These are phyloP conservation scores for Pantelozetes paolii DNA, from an alignment of 2,888 invertebrate genomes.

Conservation along the genomic window DNA sequence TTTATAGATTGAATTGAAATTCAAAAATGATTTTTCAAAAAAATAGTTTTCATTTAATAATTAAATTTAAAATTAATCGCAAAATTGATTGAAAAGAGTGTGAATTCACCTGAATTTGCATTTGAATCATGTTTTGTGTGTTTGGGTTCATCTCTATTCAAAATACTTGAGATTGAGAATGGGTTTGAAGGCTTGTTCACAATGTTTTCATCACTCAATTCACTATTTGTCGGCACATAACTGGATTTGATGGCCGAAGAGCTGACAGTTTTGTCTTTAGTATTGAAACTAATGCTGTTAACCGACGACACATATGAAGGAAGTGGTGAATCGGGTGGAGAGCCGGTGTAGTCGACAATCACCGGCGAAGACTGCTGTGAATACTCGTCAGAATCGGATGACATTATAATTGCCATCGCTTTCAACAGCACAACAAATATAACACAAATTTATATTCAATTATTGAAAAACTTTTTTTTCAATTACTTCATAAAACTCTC, in stretches of 20 bases:
- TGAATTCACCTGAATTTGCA: too few species aligned
- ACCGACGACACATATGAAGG: constrained; percentile 2
- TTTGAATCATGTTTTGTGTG: too few species aligned
- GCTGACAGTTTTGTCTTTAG: constrained; percentile 12
- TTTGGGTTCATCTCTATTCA: not conserved
- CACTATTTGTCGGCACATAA: constrained; percentile 10
- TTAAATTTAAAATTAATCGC: too few species aligned
- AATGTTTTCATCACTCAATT: not conserved
- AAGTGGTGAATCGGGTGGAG: constrained; percentile 10
- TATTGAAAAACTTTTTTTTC: too few species aligned
- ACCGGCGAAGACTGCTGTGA: not conserved
- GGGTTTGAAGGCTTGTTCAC: constrained; percentile 1
- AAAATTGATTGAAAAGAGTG: too few species aligned
- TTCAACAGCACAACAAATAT: not conserved
- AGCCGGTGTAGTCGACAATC: not conserved
- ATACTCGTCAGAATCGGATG: constrained; percentile 14
- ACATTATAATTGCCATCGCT: constrained; percentile 27
- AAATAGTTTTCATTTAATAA: too few species aligned
- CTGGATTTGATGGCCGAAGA: constrained; percentile 14
- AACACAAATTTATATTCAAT: too few species aligned
- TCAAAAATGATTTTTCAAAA: too few species aligned
- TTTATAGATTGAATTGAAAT: too few species aligned
- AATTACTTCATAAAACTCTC: too few species aligned
- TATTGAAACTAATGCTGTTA: not conserved
- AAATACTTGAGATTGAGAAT: not conserved